These are phyloP conservation scores for Diplodus puntazzo DNA, from an alignment of 2,797 vertebrate genomes.

Conservation along the genomic window DNA sequence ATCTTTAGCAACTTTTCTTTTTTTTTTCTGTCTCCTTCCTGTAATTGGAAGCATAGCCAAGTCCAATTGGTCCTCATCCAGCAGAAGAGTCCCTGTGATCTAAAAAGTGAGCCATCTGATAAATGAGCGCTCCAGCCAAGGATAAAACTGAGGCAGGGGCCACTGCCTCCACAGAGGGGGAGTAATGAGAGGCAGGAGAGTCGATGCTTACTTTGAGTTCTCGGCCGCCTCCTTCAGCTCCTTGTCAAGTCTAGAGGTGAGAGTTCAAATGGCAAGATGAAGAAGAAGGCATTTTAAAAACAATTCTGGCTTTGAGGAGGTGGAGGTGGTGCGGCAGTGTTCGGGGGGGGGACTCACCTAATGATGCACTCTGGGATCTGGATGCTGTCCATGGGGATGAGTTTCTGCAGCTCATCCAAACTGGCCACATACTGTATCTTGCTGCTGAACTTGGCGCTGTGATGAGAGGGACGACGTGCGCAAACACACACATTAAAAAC, in stretches of 20 bases:
- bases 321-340: background rate
- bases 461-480: constrained; percentile 43
- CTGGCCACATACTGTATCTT: constrained; percentile 95
- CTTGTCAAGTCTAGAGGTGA: constrained; percentile 84
- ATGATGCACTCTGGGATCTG: constrained; percentile 96
- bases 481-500: constrained; percentile 10
- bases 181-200: constrained; percentile 52
- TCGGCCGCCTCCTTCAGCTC: constrained; percentile 92
- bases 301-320: constrained; percentile 5
- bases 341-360: constrained; percentile 88
- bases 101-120: constrained; percentile 65
- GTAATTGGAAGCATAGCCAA: constrained; percentile 59
- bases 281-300: constrained; percentile 52
- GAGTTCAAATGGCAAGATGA: constrained; percentile 65
- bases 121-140: constrained; percentile 59
- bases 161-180: constrained; percentile 17
- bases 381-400: constrained; percentile 95
- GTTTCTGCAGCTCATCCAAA: constrained; percentile 90
- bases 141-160: constrained; percentile 47
- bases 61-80: constrained; percentile 66
- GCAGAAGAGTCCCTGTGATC: constrained; percentile 57
- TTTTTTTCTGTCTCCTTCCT: constrained; percentile 20
- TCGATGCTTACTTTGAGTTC: constrained; percentile 91
- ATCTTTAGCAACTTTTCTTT: constrained; percentile 58
- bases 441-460: constrained; percentile 97